Conservation (phyloP, 2,113 vertebrate species). For the Zosterops japonicus region DNA sequence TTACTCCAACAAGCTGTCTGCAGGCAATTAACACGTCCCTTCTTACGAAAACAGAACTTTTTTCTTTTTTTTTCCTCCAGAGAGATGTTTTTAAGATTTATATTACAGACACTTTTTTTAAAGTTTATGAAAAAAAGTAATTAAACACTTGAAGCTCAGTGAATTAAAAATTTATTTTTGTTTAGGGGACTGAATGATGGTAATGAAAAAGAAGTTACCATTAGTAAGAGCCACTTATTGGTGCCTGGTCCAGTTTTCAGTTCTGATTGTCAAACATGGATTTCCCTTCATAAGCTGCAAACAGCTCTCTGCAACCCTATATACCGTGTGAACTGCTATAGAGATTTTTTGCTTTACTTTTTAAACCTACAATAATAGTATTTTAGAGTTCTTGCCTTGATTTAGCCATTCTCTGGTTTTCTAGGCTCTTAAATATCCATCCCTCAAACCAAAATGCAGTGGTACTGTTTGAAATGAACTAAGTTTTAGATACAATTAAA, state of each 20-base stretch:
- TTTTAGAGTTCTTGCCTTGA: not conserved
- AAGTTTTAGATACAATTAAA: not conserved
- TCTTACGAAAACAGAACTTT: not conserved
- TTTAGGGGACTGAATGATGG: not conserved
- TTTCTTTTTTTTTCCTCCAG: not conserved
- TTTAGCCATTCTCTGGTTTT: not conserved
- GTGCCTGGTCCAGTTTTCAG: not conserved
- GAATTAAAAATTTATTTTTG: not conserved
- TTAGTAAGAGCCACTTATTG: not conserved
- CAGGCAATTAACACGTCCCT: slow-evolving; percentile 53
- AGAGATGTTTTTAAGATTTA: not conserved
- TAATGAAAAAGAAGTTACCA: not conserved
- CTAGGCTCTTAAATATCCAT: not conserved
- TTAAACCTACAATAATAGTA: not conserved
- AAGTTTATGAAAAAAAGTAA: slow-evolving; percentile 7
- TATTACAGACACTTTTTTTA: not conserved
- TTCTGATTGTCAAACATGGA: not conserved
- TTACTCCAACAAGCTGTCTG: slow-evolving; percentile 53
- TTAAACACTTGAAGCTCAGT: not conserved
- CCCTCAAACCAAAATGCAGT: not conserved
- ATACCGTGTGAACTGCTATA: not conserved
- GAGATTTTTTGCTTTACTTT: not conserved
- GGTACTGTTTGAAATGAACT: not conserved
- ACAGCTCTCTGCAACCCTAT: not conserved
- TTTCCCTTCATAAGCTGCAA: not conserved